Evolutionary conservation across 1,140 invertebrate genomes (phyloP).

Genomic region (Sarcophaga bullata): DNA sequence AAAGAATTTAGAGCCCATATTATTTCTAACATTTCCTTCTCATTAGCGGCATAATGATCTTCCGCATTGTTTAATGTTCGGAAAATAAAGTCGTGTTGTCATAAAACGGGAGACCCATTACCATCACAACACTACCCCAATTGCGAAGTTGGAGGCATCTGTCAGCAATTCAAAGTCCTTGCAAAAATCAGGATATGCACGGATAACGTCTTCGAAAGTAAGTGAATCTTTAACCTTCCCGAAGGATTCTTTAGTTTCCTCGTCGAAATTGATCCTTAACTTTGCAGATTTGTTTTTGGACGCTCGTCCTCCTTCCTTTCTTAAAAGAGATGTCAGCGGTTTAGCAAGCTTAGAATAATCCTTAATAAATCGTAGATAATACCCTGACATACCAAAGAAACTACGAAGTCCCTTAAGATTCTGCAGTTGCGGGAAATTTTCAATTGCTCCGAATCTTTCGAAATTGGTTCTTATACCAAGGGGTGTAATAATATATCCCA

Average conservation of each 20-base stretch:
- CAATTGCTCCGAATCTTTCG: conserved; percentile 42
- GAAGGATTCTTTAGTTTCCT: conserved; percentile 33
- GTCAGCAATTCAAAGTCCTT: neutral
- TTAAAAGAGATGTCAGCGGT: conserved; percentile 41
- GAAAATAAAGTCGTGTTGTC: no score
- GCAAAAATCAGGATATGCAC: conserved; percentile 1
- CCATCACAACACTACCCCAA: no score
- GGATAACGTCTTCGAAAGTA: conserved; percentile 4
- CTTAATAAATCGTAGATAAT: conserved; percentile 1
- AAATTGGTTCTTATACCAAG: conserved; percentile 30
- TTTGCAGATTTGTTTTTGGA: neutral
- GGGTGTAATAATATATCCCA: conserved; percentile 13
- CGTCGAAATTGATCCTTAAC: neutral
- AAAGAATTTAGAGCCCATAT: neutral
- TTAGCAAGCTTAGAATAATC: conserved; percentile 17
- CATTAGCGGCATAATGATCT: neutral
- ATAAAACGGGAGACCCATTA: no score
- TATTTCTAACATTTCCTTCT: neutral
- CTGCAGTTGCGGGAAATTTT: conserved; percentile 41
- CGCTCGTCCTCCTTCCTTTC: conserved; percentile 29
- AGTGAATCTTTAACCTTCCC: conserved; percentile 35
- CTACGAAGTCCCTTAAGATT: conserved; percentile 29
- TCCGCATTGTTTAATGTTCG: neutral
- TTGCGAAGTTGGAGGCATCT: no score
- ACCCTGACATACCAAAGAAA: conserved; percentile 29